These are phyloP conservation scores for Sebastes jordani DNA, from an alignment of 2,797 vertebrate species.

Conservation along the genomic window DNA sequence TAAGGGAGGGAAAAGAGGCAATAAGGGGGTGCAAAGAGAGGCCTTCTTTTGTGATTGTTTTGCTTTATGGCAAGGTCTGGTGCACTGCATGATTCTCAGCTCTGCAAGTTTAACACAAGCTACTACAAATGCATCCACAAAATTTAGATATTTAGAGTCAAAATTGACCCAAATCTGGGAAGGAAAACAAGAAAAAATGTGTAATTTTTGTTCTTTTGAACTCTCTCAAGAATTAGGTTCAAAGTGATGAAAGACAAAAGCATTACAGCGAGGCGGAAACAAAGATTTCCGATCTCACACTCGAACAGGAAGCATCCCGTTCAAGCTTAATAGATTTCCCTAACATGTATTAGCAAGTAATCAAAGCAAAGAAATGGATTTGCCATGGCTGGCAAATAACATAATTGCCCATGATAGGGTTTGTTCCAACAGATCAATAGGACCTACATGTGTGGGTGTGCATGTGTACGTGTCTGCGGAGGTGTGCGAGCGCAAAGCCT, in stretches of 20 bases:
- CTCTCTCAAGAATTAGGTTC: slow-evolving; percentile 1
- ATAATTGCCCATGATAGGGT: slow-evolving; percentile 78
- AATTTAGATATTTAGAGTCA: not conserved
- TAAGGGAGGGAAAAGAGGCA: slow-evolving; percentile 30
- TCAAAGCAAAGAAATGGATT: slow-evolving; percentile 79
- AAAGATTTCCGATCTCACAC: slow-evolving; percentile 71
- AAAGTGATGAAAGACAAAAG: slow-evolving; percentile 58
- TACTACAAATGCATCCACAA: not conserved
- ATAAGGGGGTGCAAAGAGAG: slow-evolving; percentile 55
- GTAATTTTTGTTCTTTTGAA: slow-evolving; percentile 25
- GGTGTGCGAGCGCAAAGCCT: slow-evolving; percentile 69
- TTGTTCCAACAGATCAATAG: slow-evolving; percentile 80
- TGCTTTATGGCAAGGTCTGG: slow-evolving; percentile 42
- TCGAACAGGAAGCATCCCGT: slow-evolving; percentile 74
- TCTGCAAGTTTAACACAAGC: slow-evolving; percentile 6
- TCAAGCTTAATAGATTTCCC: slow-evolving; percentile 76
- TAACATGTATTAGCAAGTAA: slow-evolving; percentile 66
- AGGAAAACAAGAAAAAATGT: slow-evolving; percentile 16
- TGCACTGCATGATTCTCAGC: not conserved
- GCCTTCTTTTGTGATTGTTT: slow-evolving; percentile 62
- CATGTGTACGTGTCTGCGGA: slow-evolving; percentile 56
- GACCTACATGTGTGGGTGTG: slow-evolving; percentile 67
- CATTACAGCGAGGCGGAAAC: slow-evolving; percentile 61
- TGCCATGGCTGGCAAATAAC: slow-evolving; percentile 72
- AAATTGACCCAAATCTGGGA: not conserved